Percentiles rank a stretch among this genome's conserved stretches.
These are phyloP conservation scores for Halisarca cf. caerulea DNA, from an alignment of 37 sponge, comb jelly and placozoan species.

Conservation along the genomic window DNA sequence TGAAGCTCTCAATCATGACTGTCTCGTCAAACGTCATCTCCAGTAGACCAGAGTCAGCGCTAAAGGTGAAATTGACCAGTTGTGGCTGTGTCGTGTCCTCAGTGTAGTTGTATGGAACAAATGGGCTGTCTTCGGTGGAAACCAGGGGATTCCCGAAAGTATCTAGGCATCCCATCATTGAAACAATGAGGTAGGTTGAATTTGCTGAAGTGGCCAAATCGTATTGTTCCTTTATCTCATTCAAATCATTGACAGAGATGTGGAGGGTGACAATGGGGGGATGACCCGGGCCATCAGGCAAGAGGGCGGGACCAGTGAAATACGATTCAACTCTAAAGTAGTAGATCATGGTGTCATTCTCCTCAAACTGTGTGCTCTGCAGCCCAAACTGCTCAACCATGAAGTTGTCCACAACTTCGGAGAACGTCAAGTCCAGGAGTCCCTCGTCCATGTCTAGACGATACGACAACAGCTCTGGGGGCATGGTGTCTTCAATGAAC, in stretches of 20 bases:
- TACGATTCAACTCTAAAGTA: neutral
- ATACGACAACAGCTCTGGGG: slow-evolving; percentile 57
- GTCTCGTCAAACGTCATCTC: slow-evolving; percentile 87
- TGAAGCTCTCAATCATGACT: slow-evolving; percentile 49
- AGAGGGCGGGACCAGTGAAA: slow-evolving; percentile 76
- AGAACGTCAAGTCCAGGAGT: slow-evolving; percentile 73
- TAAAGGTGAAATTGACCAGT: slow-evolving; percentile 61
- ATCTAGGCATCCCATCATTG: slow-evolving; percentile 50
- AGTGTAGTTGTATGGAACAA: slow-evolving; percentile 43
- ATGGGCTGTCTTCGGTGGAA: neutral
- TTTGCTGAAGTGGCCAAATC: slow-evolving; percentile 44
- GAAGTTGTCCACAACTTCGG: slow-evolving; percentile 78
- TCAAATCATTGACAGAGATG: slow-evolving; percentile 70
- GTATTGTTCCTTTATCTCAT: slow-evolving; percentile 61
- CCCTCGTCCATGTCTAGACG: slow-evolving; percentile 82
- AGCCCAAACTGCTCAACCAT: slow-evolving; percentile 35
- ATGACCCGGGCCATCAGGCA: slow-evolving; percentile 81
- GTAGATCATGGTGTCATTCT: slow-evolving; percentile 40
- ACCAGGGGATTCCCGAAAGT: slow-evolving; percentile 47
- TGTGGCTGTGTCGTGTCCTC: slow-evolving; percentile 63
- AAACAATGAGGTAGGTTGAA: slow-evolving; percentile 64
- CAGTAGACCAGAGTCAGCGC: slow-evolving; percentile 67
- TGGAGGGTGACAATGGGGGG: slow-evolving; percentile 71
- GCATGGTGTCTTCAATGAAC: slow-evolving; percentile 55
- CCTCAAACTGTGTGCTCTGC: slow-evolving; percentile 32